Conservation (phyloP, 2,113 vertebrate genomes). For the Phrynosoma blainvillii region DNA sequence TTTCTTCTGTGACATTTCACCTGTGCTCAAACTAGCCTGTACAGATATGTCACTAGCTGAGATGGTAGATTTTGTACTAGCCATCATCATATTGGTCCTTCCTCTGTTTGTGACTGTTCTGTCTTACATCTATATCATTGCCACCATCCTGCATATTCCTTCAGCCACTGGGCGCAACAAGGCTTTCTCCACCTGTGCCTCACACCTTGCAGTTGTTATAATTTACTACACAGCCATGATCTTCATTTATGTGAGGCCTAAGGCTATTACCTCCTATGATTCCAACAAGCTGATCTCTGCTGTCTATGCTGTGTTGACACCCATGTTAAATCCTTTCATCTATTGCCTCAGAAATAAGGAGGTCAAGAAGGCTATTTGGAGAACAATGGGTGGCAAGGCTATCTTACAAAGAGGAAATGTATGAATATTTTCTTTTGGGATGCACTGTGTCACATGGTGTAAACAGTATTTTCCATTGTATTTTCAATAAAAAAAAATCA, state of each 20-base stretch:
- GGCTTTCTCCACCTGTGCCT: constrained; percentile 67
- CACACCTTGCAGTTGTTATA: constrained; percentile 59
- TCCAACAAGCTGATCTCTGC: constrained; percentile 53
- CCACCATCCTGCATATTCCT: constrained; percentile 54
- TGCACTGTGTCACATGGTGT: neutral
- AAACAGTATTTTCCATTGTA: neutral
- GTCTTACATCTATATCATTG: constrained; percentile 61
- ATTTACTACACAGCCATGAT: constrained; percentile 68
- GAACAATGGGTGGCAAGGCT: constrained; percentile 16
- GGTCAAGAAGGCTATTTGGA: constrained; percentile 59
- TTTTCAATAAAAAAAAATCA: neutral
- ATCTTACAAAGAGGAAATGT: neutral
- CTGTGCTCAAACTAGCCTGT: constrained; percentile 65
- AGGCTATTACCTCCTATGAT: constrained; percentile 54
- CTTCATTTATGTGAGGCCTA: constrained; percentile 67
- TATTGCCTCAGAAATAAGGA: constrained; percentile 38
- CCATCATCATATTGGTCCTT: constrained; percentile 62
- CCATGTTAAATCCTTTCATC: neutral
- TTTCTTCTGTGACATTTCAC: constrained; percentile 70
- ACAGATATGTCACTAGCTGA: constrained; percentile 54
- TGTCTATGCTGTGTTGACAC: neutral
- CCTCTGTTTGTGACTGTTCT: constrained; percentile 53
- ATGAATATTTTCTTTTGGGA: neutral
- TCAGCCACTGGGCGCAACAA: constrained; percentile 51
- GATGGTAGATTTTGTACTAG: constrained; percentile 62